Evolutionary conservation across 2,888 invertebrate species (phyloP), one percentile per base, ranked within the genome.

Genomic region (Dasysyrphus tricinctus): DNA sequence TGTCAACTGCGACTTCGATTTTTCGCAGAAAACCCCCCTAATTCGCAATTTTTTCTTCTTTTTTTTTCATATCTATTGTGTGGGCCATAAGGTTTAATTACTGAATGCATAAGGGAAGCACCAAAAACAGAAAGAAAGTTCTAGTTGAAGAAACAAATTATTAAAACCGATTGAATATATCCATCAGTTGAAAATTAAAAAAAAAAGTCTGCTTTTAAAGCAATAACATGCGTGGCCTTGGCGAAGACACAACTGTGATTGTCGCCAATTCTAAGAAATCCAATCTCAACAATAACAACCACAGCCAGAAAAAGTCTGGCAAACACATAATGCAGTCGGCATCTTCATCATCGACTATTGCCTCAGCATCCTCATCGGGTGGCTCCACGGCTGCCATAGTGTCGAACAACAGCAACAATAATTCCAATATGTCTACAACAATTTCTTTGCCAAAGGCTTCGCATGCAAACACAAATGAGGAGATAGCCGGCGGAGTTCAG

Each of bases 401-500:
- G 0, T 63, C 65, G 16, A 75, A 76, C 24, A 88, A 76, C 80
- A 88, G 80, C 80, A 84, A 89, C 49, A 88, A 67, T 49, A 67
- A 67, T 67, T 67, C 88, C 67, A 88, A 85, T 83, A 74, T 81
- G 81, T 89, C 91, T 79, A 91, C 89, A 84, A 92, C 92, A 88
- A 92, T 92, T 80, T 83, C 92, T 11, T 74, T 92, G 82, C 92
- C 93, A 32, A 92, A 93, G 88, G 90, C 93, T 51, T 93, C 93
- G 51, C 93, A 94, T 86, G 93, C 92, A 42, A 91, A 92, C 76
- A 91, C 91, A 69, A 91, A 67, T 77, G 92, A 92, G 77, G 92
- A 92, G 80, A 90, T 92, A 72, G 90, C 91, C 51, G 92, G 92
- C 89, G 97, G 97, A 89, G 98, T 98, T 61, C 97, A 98, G 93